phyloP scores from a whole-genome alignment of 2,888 invertebrate genomes.

The Spodoptera exigua region DNA sequence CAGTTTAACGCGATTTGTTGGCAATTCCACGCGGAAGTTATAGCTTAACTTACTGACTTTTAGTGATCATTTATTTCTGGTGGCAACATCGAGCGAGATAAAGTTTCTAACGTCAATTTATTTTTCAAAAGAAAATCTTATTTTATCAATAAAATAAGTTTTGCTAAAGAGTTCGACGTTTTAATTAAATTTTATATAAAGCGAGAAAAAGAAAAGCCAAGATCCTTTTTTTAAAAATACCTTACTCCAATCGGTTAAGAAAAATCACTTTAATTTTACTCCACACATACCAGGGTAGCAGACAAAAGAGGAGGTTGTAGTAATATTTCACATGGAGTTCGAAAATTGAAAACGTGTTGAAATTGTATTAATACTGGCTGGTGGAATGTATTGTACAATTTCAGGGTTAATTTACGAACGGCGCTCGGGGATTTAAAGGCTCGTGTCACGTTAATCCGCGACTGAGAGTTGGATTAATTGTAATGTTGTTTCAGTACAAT shows the following conservation, averaged over 20 bases:
- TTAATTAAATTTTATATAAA: not conserved
- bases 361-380: conserved; percentile 51
- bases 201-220: not conserved
- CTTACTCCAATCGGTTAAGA: not conserved
- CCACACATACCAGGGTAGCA: conserved; percentile 33
- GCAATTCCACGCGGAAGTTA: conserved; percentile 11
- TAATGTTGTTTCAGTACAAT: conserved; percentile 40
- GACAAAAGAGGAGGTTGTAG: conserved; percentile 18
- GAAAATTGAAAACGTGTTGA: conserved; percentile 54
- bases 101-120: conserved; percentile 1
- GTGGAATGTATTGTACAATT: conserved; percentile 53
- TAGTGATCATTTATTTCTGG: conserved; percentile 10
- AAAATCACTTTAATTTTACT: conserved; percentile 15
- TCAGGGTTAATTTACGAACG: conserved; percentile 54
- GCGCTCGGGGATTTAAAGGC: conserved; percentile 52
- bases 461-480: conserved; percentile 55
- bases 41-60: conserved; percentile 11
- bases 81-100: conserved; percentile 1
- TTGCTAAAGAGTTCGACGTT: no score
- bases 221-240: not conserved
- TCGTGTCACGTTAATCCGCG: conserved; percentile 51
- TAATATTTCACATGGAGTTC: conserved; percentile 37
- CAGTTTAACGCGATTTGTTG: conserved; percentile 43
- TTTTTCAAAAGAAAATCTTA: conserved; percentile 2
- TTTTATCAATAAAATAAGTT: no score